These are phyloP conservation scores for Neodiprion fabricii DNA, from an alignment of 1,140 invertebrate species.

Conservation along the genomic window DNA sequence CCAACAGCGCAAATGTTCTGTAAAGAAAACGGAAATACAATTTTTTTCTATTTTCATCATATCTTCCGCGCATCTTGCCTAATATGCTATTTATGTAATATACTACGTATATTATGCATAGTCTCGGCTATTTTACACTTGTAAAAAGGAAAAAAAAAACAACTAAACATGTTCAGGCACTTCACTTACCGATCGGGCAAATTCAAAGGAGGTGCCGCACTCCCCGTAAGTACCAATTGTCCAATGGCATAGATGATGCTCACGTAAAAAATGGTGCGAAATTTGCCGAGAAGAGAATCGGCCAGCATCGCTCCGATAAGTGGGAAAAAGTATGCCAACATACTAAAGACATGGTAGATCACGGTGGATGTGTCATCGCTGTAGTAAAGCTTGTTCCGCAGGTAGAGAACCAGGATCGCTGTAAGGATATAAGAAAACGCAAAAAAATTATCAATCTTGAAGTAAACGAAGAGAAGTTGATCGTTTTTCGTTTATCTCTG, in stretches of 20 bases:
- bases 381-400: slow-evolving; percentile 73
- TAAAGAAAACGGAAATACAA: slow-evolving; percentile 37
- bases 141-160: not conserved
- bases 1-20: slow-evolving; percentile 78
- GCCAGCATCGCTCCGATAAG: slow-evolving; percentile 87
- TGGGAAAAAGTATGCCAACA: slow-evolving; percentile 88
- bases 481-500: too few species aligned
- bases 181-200: slow-evolving; percentile 69
- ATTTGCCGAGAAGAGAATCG: slow-evolving; percentile 87
- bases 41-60: too few species aligned
- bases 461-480: not conserved
- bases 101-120: not conserved
- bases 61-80: not conserved
- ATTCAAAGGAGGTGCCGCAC: slow-evolving; percentile 67
- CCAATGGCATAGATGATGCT: slow-evolving; percentile 89
- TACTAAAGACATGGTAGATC: slow-evolving; percentile 83
- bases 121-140: not conserved
- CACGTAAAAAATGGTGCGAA: slow-evolving; percentile 85
- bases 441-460: not conserved
- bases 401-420: slow-evolving; percentile 86
- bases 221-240: slow-evolving; percentile 78
- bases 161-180: too few species aligned
- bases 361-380: slow-evolving; percentile 73
- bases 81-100: not conserved
- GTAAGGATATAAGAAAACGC: slow-evolving; percentile 42